These are phyloP conservation scores for Gyrodactylus bullatarudis DNA, from an alignment of 1,140 invertebrate species.

Conservation along the genomic window DNA sequence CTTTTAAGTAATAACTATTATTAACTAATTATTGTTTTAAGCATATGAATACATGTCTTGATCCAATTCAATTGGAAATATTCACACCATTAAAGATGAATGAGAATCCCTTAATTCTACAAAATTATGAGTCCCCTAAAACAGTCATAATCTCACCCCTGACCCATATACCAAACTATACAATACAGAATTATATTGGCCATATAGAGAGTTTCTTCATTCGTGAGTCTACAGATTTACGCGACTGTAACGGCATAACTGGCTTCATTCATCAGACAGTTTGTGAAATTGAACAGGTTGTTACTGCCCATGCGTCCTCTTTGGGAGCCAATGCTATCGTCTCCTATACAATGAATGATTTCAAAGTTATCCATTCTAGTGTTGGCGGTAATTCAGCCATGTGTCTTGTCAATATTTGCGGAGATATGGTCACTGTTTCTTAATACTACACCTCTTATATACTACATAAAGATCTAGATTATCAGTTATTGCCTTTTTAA, in stretches of 20 bases:
- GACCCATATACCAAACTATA: conserved; percentile 28
- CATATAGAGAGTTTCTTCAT: conserved; percentile 82
- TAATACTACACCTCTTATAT: too few relatives aligned
- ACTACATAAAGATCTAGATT: too few relatives aligned
- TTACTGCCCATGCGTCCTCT: not conserved
- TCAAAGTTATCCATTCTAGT: conserved; percentile 6
- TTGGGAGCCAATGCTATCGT: not conserved
- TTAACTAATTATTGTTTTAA: too few relatives aligned
- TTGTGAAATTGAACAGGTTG: not conserved
- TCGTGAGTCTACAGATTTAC: conserved; percentile 52
- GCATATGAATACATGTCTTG: too few relatives aligned
- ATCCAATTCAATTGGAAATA: not conserved
- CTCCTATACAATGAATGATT: not conserved
- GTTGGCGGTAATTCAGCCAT: conserved; percentile 19
- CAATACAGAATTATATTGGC: conserved; percentile 47
- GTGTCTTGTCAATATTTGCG: conserved; percentile 65
- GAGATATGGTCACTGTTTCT: conserved; percentile 37
- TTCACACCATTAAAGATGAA: not conserved
- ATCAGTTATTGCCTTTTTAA: too few relatives aligned
- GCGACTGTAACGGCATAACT: conserved; percentile 24
- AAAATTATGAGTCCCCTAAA: not conserved
- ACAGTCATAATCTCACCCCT: not conserved
- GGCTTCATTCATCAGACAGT: not conserved
- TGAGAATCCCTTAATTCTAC: not conserved
- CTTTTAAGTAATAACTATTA: too few relatives aligned